Evolutionary conservation across 2,113 vertebrate species (phyloP).

Genomic region (Malurus melanocephalus): DNA sequence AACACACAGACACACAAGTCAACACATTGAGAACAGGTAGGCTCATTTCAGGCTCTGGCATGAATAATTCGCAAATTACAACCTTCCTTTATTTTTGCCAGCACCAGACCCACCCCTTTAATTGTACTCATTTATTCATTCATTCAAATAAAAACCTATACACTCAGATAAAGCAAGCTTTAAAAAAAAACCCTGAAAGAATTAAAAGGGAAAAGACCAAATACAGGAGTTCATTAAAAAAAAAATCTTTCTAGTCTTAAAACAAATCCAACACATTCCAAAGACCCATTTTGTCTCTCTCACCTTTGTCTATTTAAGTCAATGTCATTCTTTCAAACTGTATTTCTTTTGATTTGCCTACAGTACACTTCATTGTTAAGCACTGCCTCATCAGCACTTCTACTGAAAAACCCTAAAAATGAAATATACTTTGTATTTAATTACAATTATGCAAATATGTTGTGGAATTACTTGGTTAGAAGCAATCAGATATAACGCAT

Average conservation of each 20-base stretch:
- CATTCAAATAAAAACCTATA: neutral
- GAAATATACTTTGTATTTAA: neutral
- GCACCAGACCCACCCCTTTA: constrained; percentile 12
- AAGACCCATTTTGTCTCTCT: neutral
- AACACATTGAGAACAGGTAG: constrained; percentile 20
- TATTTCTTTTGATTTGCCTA: neutral
- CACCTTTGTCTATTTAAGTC: neutral
- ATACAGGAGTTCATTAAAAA: neutral
- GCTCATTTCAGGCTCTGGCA: neutral
- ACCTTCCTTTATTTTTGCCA: constrained; percentile 5
- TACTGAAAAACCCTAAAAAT: neutral
- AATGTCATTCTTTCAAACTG: neutral
- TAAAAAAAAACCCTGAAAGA: neutral
- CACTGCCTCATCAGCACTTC: neutral
- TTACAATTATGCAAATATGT: neutral
- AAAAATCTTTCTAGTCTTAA: neutral
- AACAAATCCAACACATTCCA: neutral
- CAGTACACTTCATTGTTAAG: neutral
- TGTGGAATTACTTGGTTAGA: neutral
- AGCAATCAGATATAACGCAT: neutral
- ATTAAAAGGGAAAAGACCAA: neutral
- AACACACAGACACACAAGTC: neutral
- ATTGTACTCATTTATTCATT: constrained; percentile 7
- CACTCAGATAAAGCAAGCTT: neutral
- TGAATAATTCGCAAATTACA: constrained; percentile 27